phyloP scores from a whole-genome alignment of 2,797 vertebrate species.

The Eleutherodactylus coqui region DNA sequence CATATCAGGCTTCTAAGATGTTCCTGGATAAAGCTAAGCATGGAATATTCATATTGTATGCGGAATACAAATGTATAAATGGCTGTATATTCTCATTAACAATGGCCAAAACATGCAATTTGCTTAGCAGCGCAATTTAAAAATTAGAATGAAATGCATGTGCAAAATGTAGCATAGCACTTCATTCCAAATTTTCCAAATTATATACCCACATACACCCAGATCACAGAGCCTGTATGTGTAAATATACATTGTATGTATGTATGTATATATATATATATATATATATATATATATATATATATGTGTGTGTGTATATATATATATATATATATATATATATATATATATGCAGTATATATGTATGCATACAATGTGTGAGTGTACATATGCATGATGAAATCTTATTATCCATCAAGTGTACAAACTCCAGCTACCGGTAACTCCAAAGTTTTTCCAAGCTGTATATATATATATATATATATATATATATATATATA shows the following conservation, averaged over 20 bases:
- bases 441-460: neutral
- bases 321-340: too few species aligned
- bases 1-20: conserved; percentile 71
- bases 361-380: too few species aligned
- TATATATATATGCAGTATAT: too few species aligned
- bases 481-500: neutral
- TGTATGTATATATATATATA: neutral
- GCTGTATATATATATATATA: neutral
- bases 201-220: neutral
- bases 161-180: too few species aligned
- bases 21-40: neutral
- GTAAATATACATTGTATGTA: neutral
- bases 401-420: too few species aligned
- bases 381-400: too few species aligned
- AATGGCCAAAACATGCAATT: neutral
- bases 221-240: neutral
- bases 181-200: neutral
- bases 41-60: neutral
- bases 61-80: neutral
- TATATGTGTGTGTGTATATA: too few species aligned
- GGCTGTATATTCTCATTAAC: neutral
- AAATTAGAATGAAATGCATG: neutral
- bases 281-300: neutral
- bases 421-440: too few species aligned
- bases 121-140: neutral